phyloP scores from a whole-genome alignment of 2,113 vertebrate species.

The Hydropotes inermis region DNA sequence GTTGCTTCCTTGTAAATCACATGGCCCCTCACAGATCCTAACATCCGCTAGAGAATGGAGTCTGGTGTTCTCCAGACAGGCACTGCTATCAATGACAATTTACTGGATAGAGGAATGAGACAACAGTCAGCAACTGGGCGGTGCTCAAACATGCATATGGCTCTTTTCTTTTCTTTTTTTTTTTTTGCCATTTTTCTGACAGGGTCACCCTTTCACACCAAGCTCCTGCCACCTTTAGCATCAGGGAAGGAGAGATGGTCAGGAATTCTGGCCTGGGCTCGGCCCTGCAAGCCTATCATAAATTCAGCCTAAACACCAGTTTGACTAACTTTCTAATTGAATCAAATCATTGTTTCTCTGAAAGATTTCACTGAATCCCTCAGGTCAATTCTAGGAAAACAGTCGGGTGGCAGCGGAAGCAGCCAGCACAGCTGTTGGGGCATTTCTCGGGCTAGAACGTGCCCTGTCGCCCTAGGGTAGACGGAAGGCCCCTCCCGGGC shows the following conservation, averaged over 20 bases:
- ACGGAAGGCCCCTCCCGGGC: not conserved
- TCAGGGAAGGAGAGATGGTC: not conserved
- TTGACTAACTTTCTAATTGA: slow-evolving; percentile 4
- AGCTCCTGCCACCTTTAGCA: not conserved
- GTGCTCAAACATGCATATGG: not conserved
- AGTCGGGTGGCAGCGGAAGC: not conserved
- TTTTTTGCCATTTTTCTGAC: not conserved
- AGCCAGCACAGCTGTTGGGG: slow-evolving; percentile 36
- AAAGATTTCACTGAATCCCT: not conserved
- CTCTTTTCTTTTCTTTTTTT: not conserved
- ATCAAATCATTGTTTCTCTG: slow-evolving; percentile 1
- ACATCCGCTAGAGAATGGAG: not conserved
- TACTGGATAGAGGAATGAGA: not conserved
- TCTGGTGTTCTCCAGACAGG: not conserved
- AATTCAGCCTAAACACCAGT: not conserved
- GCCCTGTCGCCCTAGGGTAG: not conserved
- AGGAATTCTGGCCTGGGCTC: not conserved
- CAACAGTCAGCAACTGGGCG: not conserved
- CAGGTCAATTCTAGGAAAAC: slow-evolving; percentile 23
- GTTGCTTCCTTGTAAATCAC: not conserved
- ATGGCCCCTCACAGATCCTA: not conserved
- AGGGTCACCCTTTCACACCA: not conserved
- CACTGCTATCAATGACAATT: not conserved
- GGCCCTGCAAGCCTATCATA: not conserved
- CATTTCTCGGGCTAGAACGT: slow-evolving; percentile 11